Percentiles rank a stretch among this genome's conserved stretches.
Conservation (phyloP, 2,888 invertebrate species). For the Hypomecis atomaria region DNA sequence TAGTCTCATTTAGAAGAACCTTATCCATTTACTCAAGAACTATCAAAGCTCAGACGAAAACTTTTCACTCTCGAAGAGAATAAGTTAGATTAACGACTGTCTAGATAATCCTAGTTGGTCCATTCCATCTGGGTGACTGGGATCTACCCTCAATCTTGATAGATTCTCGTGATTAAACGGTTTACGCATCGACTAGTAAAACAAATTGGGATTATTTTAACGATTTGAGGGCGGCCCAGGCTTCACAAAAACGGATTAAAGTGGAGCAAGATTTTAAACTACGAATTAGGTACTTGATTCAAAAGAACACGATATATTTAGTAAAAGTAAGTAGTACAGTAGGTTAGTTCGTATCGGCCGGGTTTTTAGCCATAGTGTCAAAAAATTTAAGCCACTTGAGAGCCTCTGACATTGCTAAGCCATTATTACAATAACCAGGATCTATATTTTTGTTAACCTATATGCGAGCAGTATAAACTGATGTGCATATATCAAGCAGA, state of each 20-base stretch:
- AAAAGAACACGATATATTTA: slow-evolving; percentile 1
- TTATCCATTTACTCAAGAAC: slow-evolving; percentile 52
- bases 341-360: too few relatives aligned
- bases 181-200: slow-evolving; percentile 8
- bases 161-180: slow-evolving; percentile 13
- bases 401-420: too few relatives aligned
- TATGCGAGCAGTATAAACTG: too few relatives aligned
- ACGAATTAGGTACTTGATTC: slow-evolving; percentile 1
- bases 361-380: too few relatives aligned
- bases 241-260: neutral
- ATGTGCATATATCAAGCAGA: too few relatives aligned
- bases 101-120: slow-evolving; percentile 28
- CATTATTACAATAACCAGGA: too few relatives aligned
- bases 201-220: slow-evolving; percentile 14
- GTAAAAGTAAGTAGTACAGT: too few relatives aligned
- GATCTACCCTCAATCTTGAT: slow-evolving; percentile 18
- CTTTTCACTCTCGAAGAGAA: slow-evolving; percentile 35
- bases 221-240: slow-evolving; percentile 1
- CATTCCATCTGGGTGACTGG: slow-evolving; percentile 17
- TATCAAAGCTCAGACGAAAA: slow-evolving; percentile 33
- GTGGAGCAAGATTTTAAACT: neutral
- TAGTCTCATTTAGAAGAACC: slow-evolving; percentile 41
- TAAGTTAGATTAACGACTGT: slow-evolving; percentile 35
- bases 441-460: too few relatives aligned
- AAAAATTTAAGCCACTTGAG: too few relatives aligned